These are phyloP conservation scores for Pycnonotus jocosus DNA, from an alignment of 2,113 vertebrate species.

Conservation along the genomic window DNA sequence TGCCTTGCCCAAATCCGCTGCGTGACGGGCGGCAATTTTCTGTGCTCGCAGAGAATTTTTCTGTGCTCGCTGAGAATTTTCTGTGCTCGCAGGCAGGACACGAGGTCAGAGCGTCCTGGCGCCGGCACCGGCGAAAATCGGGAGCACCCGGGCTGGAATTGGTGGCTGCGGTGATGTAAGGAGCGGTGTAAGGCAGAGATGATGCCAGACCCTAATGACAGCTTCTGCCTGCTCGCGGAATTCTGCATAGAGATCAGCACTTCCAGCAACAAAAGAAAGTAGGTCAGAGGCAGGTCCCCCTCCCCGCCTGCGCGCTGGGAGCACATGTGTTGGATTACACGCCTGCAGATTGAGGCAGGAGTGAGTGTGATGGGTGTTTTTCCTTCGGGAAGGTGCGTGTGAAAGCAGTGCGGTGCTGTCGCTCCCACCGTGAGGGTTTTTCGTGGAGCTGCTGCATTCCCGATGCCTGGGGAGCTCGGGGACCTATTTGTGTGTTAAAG, in stretches of 20 bases:
- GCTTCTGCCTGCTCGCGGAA: conserved; percentile 44
- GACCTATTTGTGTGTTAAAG: not conserved
- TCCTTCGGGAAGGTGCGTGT: not conserved
- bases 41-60: not conserved
- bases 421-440: not conserved
- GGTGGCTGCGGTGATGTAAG: not conserved
- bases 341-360: conserved; percentile 25
- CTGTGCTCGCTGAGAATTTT: not conserved
- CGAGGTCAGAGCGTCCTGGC: not conserved
- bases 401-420: not conserved
- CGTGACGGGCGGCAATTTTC: not conserved
- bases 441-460: not conserved
- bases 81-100: not conserved
- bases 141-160: not conserved
- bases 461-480: rapidly evolving
- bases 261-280: conserved; percentile 77
- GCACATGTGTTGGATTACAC: conserved; percentile 44
- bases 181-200: not conserved
- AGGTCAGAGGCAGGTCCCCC: conserved; percentile 68
- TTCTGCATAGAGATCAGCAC: conserved; percentile 72
- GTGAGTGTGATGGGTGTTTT: not conserved
- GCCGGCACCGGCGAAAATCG: not conserved
- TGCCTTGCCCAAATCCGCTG: not conserved
- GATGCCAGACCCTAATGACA: not conserved
- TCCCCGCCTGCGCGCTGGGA: not conserved